Conservation (phyloP, 1,140 invertebrate species). For the Chironomus striatipennis region DNA sequence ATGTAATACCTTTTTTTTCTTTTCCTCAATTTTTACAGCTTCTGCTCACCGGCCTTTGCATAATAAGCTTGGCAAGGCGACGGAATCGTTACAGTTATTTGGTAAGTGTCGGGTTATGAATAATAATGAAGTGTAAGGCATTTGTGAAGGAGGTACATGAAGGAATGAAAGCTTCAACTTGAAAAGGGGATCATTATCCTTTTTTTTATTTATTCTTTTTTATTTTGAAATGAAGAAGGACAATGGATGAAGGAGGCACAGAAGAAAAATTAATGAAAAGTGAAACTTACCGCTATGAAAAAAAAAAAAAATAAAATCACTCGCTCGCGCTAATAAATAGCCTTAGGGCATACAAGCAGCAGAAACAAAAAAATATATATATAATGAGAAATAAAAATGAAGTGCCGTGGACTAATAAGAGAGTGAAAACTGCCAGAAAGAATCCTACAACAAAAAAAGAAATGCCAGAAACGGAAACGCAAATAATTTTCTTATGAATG, state of each 20-base stretch:
- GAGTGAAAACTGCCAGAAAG: not conserved
- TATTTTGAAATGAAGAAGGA: not conserved
- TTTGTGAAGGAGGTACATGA: not conserved
- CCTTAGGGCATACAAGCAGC: not conserved
- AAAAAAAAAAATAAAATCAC: not conserved
- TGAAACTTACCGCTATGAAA: too few species aligned
- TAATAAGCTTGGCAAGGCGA: slow-evolving; percentile 72
- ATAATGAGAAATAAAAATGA: slow-evolving; percentile 9
- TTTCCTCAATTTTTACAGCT: slow-evolving; percentile 47
- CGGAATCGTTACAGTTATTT: slow-evolving; percentile 78
- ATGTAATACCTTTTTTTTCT: slow-evolving; percentile 26
- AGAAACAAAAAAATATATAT: not conserved
- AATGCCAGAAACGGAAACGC: too few species aligned
- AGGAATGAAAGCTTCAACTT: not conserved
- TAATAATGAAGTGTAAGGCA: slow-evolving; percentile 3
- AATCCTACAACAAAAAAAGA: too few species aligned
- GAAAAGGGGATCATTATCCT: slow-evolving; percentile 1
- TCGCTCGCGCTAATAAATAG: not conserved
- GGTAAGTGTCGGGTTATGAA: slow-evolving; percentile 45
- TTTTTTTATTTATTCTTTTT: not conserved
- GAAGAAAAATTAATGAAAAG: not conserved
- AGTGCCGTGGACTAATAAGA: not conserved
- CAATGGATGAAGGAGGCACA: not conserved
- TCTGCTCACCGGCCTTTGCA: slow-evolving; percentile 73
- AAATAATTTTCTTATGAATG: too few species aligned